Evolutionary conservation across 2,888 invertebrate genomes (phyloP).

Genomic region (Agonopterix heracliana): DNA sequence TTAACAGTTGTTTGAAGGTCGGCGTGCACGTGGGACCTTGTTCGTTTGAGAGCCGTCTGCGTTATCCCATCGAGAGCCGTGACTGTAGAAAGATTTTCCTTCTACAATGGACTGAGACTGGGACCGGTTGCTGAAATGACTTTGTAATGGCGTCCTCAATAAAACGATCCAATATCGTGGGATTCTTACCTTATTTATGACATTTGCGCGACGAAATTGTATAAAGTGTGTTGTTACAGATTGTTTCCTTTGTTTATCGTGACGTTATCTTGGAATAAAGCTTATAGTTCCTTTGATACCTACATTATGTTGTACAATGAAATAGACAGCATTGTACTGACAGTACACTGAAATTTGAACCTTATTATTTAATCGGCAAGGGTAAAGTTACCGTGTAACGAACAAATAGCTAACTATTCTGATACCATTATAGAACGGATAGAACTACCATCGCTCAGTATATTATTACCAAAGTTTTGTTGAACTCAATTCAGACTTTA

Average conservation of each 20-base stretch:
- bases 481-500: slow-evolving; percentile 44
- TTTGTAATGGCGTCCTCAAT: slow-evolving; percentile 70
- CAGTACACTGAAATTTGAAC: too few relatives aligned
- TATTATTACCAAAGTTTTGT: slow-evolving; percentile 50
- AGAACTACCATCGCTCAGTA: slow-evolving; percentile 37
- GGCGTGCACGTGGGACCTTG: slow-evolving; percentile 44
- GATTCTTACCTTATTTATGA: slow-evolving; percentile 59
- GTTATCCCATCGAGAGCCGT: slow-evolving; percentile 76
- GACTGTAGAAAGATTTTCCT: slow-evolving; percentile 76
- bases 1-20: slow-evolving; percentile 52
- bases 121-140: slow-evolving; percentile 66
- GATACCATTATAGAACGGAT: slow-evolving; percentile 38
- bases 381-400: too few relatives aligned
- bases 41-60: slow-evolving; percentile 41
- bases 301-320: too few relatives aligned
- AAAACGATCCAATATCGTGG: slow-evolving; percentile 61
- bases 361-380: too few relatives aligned
- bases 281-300: neutral
- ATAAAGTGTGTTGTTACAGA: slow-evolving; percentile 14
- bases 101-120: slow-evolving; percentile 72
- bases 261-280: slow-evolving; percentile 10
- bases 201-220: slow-evolving; percentile 34
- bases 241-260: slow-evolving; percentile 3
- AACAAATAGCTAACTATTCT: slow-evolving; percentile 16
- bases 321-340: too few relatives aligned